Evolutionary conservation across 92 coral and sea anemone species (phyloP).

Genomic region (Micromussa lordhowensis): DNA sequence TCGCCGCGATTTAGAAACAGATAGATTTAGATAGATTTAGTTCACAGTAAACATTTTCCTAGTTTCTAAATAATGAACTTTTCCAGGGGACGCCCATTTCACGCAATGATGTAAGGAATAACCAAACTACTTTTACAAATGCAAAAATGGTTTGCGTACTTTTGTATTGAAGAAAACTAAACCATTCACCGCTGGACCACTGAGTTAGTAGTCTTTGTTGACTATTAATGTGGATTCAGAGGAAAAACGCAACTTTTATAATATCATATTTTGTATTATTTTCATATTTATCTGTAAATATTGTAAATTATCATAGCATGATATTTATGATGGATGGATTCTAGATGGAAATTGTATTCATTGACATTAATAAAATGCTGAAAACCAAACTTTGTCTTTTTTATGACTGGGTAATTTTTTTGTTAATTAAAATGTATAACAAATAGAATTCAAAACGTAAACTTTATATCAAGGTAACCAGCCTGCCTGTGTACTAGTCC

Average conservation of each 20-base stretch:
- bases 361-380: not conserved
- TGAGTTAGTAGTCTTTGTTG: not conserved
- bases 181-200: not conserved
- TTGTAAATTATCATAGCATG: not conserved
- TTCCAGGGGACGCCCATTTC: not conserved
- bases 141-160: too few relatives aligned
- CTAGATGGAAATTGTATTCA: not conserved
- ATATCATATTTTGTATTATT: not conserved
- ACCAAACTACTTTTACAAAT: not conserved
- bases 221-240: not conserved
- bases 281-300: slow-evolving; percentile 14
- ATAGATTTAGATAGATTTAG: too few relatives aligned
- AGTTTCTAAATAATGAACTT: not conserved
- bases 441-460: too few relatives aligned
- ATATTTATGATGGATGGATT: slow-evolving; percentile 38
- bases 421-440: not conserved
- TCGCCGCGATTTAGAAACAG: not conserved
- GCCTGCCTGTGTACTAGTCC: not conserved
- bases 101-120: not conserved
- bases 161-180: too few relatives aligned
- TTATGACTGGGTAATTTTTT: not conserved
- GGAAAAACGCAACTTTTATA: not conserved
- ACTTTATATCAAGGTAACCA: not conserved
- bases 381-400: not conserved
- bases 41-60: not conserved